These are phyloP conservation scores for Acleris holmiana DNA, from an alignment of 2,888 invertebrate species.

Conservation along the genomic window DNA sequence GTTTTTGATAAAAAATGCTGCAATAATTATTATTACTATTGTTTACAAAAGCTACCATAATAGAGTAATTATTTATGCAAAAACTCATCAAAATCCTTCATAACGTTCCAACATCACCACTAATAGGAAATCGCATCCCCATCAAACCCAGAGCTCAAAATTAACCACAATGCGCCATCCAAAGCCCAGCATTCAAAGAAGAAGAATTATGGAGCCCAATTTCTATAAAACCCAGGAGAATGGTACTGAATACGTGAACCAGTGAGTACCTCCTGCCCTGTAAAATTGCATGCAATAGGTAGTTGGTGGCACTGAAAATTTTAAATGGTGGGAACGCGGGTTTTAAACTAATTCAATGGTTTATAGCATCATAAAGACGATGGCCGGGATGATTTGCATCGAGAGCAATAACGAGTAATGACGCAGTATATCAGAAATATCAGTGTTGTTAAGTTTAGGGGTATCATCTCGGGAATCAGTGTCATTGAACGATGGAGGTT, in stretches of 20 bases:
- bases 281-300: too few species aligned
- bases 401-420: constrained; percentile 52
- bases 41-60: too few species aligned
- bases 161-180: constrained; percentile 39
- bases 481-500: background rate
- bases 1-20: too few species aligned
- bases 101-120: constrained; percentile 29
- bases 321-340: constrained; percentile 48
- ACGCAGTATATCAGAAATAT: constrained; percentile 48
- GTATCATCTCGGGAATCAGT: background rate
- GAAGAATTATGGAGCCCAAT: too few species aligned
- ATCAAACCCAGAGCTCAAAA: constrained; percentile 41
- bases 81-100: background rate
- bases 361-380: constrained; percentile 60
- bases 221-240: too few species aligned
- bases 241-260: too few species aligned
- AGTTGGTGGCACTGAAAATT: too few species aligned
- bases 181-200: too few species aligned
- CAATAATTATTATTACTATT: too few species aligned
- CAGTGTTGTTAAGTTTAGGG: constrained; percentile 30
- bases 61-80: too few species aligned
- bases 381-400: constrained; percentile 60
- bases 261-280: too few species aligned
- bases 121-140: constrained; percentile 40
- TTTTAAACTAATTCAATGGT: constrained; percentile 54